Evolutionary conservation across 2,113 vertebrate species (phyloP).

Genomic region (Delphinapterus leucas): DNA sequence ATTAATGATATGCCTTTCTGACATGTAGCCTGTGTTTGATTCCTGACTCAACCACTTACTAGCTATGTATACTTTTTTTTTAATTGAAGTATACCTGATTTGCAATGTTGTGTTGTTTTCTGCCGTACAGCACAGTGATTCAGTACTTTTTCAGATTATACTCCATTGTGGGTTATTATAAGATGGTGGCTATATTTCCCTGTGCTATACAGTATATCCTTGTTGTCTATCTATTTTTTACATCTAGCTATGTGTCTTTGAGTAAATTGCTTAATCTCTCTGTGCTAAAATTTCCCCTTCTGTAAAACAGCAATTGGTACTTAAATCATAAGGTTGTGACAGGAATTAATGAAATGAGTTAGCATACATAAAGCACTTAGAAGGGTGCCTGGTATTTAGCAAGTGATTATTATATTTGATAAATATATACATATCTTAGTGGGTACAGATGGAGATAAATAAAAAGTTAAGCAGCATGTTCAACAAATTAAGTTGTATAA

Average conservation of each 20-base stretch:
- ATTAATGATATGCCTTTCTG: neutral
- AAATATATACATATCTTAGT: neutral
- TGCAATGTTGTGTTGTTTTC: neutral
- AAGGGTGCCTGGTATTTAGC: neutral
- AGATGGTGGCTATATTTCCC: neutral
- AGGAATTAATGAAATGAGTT: slow-evolving; percentile 1
- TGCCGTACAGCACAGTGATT: neutral
- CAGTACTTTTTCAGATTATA: neutral
- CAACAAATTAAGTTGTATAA: neutral
- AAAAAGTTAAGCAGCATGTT: neutral
- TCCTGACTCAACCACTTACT: neutral
- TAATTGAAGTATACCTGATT: neutral
- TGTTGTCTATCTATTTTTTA: neutral
- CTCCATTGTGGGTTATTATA: neutral
- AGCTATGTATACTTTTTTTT: neutral
- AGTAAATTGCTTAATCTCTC: neutral
- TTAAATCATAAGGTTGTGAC: neutral
- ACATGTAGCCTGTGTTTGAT: neutral
- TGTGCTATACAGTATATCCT: neutral
- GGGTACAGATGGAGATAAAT: neutral
- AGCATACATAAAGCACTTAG: neutral
- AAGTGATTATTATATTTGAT: neutral
- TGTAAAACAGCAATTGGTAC: neutral
- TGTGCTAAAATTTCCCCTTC: neutral
- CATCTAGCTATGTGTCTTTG: neutral